Evolutionary conservation across 2,113 vertebrate species (phyloP), one percentile per base, ranked within the genome.

Genomic region (Psittacula cyanocephala): DNA sequence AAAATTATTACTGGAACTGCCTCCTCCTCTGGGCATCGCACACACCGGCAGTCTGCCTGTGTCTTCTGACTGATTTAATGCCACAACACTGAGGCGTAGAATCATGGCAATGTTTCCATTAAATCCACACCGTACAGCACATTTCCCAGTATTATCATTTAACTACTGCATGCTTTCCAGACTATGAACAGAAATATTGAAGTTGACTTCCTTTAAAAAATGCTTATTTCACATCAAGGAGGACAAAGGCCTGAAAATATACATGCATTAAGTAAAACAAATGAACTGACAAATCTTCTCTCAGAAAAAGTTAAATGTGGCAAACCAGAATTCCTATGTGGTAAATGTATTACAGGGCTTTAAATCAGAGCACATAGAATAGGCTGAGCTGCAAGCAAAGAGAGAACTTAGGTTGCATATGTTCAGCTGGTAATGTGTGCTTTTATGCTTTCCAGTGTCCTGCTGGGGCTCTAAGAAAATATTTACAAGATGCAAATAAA

Each of bases 401-500:
- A 68, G 80, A 80, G 91, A 93, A 96, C 77, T 78, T 86, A 68
- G 86, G 77, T 81, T 97, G 86, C 86, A 67, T 65, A 93, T 84
- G 80, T 88, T 97, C 80, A 94, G 70, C 91, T 95, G 83, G 77
- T 79, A 92, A 94, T 93, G 46, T 52, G 50, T 93, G 74, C 18
- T 82, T 70, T 91, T 89, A 41, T 93, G 39, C 76, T 86, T 94
- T 93, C 20, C 82, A 85, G 19, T 63, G 47, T 71, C 33, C 55
- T 95, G 41, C 94, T 39, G 91, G 47, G 46, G 33, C 96, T 94
- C 96, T 95, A 93, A 91, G 74, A 93, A 96, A 97, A 95, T 84
- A 82, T 94, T 91, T 94, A 92, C 93, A 81, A 91, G 86, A 94
- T 95, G 71, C 82, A 96, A 94, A 63, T 94, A 95, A 74, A 80